Evolutionary conservation across 2,888 invertebrate genomes (phyloP).

Genomic region (Pollenia amentaria): DNA sequence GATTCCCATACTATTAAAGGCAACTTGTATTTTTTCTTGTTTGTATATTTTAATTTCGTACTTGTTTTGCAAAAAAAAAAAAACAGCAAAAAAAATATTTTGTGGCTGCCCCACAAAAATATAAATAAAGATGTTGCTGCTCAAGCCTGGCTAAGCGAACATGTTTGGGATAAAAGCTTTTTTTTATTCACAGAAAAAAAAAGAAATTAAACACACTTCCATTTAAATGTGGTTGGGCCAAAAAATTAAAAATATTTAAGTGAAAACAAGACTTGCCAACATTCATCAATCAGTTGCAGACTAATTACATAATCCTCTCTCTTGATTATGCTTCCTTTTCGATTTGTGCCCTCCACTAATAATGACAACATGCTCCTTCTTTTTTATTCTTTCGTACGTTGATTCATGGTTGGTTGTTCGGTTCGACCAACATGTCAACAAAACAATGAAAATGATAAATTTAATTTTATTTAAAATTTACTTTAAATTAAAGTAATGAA

Average conservation of each 20-base stretch:
- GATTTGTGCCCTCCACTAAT: constrained; percentile 74
- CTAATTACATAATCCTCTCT: constrained; percentile 85
- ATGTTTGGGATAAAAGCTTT: constrained; percentile 68
- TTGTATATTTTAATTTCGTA: constrained; percentile 40
- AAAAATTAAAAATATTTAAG: constrained; percentile 26
- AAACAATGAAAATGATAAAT: constrained; percentile 66
- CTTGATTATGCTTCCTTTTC: constrained; percentile 81
- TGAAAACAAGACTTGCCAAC: constrained; percentile 75
- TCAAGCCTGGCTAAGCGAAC: constrained; percentile 31
- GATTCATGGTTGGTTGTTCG: constrained; percentile 15
- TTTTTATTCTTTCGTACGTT: background rate
- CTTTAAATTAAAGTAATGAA: constrained; percentile 57
- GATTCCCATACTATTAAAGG: constrained; percentile 22
- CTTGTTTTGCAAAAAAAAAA: constrained; percentile 21
- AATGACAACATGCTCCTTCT: constrained; percentile 48
- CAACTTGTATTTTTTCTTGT: constrained; percentile 38
- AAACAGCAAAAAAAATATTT: constrained; percentile 30
- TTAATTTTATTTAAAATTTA: constrained; percentile 65
- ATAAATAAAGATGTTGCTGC: constrained; percentile 23
- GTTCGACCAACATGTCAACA: constrained; percentile 61
- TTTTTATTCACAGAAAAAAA: constrained; percentile 1
- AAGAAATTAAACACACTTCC: constrained; percentile 25
- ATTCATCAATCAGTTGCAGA: constrained; percentile 85
- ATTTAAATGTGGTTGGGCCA: constrained; percentile 64
- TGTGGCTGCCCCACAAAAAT: constrained; percentile 38